These are phyloP conservation scores for Ivindomyrus marchei DNA, from an alignment of 2,113 vertebrate genomes.

Conservation along the genomic window DNA sequence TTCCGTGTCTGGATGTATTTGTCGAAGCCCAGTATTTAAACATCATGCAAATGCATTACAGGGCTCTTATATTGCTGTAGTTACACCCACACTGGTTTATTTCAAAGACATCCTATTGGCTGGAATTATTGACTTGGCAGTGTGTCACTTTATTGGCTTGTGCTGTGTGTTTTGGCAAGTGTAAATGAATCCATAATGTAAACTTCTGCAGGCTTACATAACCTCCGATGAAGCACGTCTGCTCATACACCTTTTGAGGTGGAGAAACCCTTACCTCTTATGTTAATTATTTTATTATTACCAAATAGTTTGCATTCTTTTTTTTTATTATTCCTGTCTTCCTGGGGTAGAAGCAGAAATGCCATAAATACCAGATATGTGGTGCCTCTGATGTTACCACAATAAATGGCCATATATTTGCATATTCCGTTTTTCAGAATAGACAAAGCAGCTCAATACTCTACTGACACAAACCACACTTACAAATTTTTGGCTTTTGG, in stretches of 20 bases:
- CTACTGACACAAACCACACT: neutral
- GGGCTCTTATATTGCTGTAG: neutral
- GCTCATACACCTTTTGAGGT: neutral
- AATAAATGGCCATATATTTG: neutral
- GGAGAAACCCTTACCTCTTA: neutral
- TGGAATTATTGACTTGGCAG: neutral
- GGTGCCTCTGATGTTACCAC: neutral
- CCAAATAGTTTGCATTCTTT: neutral
- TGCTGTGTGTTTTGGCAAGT: neutral
- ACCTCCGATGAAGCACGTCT: neutral
- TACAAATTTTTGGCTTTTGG: conserved; percentile 2
- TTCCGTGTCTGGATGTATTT: neutral
- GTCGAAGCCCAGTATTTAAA: neutral
- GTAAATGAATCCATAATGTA: neutral
- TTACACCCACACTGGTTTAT: neutral
- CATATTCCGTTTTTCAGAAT: neutral
- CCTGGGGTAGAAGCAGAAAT: neutral
- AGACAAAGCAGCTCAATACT: neutral
- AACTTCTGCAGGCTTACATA: neutral
- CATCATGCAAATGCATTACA: neutral
- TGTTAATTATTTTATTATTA: neutral
- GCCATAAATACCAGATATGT: neutral
- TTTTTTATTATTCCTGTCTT: neutral
- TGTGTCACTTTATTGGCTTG: neutral
- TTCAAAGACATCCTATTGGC: neutral